Percentiles rank a stretch among this genome's conserved stretches.
Conservation (phyloP, 1,140 invertebrate species). For the Paraescarpia echinospica region DNA sequence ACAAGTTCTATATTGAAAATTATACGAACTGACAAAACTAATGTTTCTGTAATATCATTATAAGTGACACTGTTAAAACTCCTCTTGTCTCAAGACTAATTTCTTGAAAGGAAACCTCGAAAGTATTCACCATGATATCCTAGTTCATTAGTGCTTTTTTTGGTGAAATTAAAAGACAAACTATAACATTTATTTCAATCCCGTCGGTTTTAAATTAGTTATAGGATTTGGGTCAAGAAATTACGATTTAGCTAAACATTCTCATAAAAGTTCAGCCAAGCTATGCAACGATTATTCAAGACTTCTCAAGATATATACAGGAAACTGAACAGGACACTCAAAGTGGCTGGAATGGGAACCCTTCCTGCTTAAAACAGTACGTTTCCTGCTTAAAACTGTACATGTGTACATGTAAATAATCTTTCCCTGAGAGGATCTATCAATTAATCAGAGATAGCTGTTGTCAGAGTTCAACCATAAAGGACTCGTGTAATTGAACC, state of each 20-base stretch:
- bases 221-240: no score
- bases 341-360: neutral
- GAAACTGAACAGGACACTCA: neutral
- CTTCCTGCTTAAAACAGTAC: neutral
- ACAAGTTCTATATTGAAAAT: neutral
- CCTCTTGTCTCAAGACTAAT: no score
- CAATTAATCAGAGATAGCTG: conserved; percentile 1
- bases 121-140: no score
- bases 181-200: no score
- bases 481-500: no score
- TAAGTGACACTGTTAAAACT: no score
- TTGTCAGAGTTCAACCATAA: neutral
- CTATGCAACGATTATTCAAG: neutral
- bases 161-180: no score
- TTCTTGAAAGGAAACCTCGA: no score
- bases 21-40: neutral
- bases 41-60: neutral
- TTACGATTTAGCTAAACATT: no score
- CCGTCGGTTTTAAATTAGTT: no score
- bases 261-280: no score
- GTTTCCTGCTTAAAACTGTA: neutral
- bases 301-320: neutral
- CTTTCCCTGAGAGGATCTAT: neutral
- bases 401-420: neutral
- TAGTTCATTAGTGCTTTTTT: no score